These are phyloP conservation scores for Streptopelia turtur DNA, from an alignment of 2,797 vertebrate genomes.

Conservation along the genomic window DNA sequence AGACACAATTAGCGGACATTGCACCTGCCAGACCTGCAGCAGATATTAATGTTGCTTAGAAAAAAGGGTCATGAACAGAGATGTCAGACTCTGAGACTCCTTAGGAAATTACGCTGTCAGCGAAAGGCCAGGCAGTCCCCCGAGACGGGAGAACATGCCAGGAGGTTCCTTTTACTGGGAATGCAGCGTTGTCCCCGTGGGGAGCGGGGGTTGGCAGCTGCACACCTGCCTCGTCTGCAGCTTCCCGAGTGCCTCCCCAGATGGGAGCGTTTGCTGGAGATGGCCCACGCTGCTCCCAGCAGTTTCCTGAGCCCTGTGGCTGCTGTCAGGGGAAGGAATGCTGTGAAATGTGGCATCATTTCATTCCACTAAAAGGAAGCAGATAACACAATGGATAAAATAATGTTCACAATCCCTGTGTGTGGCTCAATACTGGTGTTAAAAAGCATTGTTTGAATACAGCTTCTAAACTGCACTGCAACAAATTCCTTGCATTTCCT, in stretches of 20 bases:
- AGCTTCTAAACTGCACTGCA: not conserved
- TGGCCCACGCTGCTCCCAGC: not conserved
- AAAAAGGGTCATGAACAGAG: slow-evolving; percentile 22
- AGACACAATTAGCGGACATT: not conserved
- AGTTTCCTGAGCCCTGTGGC: slow-evolving; percentile 38
- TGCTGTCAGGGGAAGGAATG: slow-evolving; percentile 52
- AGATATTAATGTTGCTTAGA: not conserved
- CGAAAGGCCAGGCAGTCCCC: slow-evolving; percentile 60
- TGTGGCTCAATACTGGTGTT: not conserved
- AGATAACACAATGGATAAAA: not conserved
- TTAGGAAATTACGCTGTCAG: slow-evolving; percentile 45
- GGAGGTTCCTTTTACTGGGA: slow-evolving; percentile 57
- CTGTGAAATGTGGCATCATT: not conserved
- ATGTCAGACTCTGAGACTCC: slow-evolving; percentile 45
- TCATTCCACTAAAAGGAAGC: slow-evolving; percentile 23
- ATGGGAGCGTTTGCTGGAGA: slow-evolving; percentile 32
- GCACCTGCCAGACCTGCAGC: slow-evolving; percentile 62
- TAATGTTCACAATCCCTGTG: not conserved
- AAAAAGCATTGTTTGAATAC: not conserved
- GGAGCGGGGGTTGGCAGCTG: slow-evolving; percentile 36
- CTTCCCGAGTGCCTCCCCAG: slow-evolving; percentile 54
- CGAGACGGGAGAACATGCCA: not conserved
- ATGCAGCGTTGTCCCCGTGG: slow-evolving; percentile 36
- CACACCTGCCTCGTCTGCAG: slow-evolving; percentile 58
- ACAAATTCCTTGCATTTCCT: not conserved